Conservation (phyloP, 2,888 invertebrate species). For the Atethmia centrago region DNA sequence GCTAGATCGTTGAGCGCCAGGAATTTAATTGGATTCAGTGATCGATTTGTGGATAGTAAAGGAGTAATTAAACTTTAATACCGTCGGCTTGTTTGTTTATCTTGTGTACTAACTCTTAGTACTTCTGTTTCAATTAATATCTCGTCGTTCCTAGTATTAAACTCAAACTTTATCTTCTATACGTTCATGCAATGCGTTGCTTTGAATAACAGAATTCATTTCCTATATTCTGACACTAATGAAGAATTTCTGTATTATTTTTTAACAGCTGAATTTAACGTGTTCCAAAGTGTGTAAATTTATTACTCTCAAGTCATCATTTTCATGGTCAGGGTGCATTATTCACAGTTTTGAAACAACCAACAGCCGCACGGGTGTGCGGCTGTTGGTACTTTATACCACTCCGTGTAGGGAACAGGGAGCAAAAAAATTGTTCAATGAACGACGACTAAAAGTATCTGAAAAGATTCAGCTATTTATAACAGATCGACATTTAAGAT, state of each 20-base stretch:
- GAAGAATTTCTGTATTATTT: conserved; percentile 1
- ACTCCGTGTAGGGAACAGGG: conserved; percentile 6
- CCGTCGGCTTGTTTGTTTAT: conserved; percentile 9
- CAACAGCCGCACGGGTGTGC: conserved; percentile 21
- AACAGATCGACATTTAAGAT: not conserved
- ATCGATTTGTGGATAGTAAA: conserved; percentile 33
- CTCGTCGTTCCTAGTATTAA: not conserved
- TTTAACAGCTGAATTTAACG: conserved; percentile 33
- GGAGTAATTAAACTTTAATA: conserved; percentile 36
- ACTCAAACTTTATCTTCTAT: not conserved
- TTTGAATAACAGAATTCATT: not conserved
- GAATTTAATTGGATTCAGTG: conserved; percentile 52
- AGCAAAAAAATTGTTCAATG: conserved; percentile 10
- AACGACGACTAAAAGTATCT: not conserved
- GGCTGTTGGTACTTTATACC: conserved; percentile 45
- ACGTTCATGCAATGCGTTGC: not conserved
- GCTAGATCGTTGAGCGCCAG: conserved; percentile 30
- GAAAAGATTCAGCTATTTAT: not conserved
- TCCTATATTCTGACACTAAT: not conserved
- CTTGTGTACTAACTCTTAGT: not conserved
- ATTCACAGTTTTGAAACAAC: conserved; percentile 55
- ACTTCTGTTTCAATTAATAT: not conserved
- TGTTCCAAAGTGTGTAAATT: conserved; percentile 37
- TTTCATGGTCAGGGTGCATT: conserved; percentile 47
- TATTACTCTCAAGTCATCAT: conserved; percentile 52